Evolutionary conservation across 2,113 vertebrate genomes (phyloP).

Genomic region (Conger conger): DNA sequence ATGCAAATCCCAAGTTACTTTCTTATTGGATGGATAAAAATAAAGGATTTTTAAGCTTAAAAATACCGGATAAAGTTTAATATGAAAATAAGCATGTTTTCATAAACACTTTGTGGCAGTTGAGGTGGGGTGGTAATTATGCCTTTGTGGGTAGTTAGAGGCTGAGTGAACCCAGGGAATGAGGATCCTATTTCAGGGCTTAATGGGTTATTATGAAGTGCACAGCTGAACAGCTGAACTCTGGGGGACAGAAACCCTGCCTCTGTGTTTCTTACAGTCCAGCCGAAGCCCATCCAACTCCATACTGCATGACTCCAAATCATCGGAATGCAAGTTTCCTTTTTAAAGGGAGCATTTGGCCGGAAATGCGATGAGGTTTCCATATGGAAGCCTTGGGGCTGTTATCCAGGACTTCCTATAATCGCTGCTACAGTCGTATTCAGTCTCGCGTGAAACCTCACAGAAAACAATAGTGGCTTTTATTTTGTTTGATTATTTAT

Average conservation of each 20-base stretch:
- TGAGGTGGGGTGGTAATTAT: slow-evolving; percentile 60
- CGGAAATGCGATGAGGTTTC: slow-evolving; percentile 82
- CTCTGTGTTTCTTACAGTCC: slow-evolving; percentile 85
- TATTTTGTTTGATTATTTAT: slow-evolving; percentile 53
- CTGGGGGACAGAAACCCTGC: slow-evolving; percentile 75
- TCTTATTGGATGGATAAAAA: not conserved
- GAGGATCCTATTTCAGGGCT: slow-evolving; percentile 81
- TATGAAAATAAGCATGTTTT: not conserved
- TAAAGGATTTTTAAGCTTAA: not conserved
- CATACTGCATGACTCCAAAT: slow-evolving; percentile 96
- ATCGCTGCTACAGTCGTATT: slow-evolving; percentile 80
- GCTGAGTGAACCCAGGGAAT: slow-evolving; percentile 58
- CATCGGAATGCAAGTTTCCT: slow-evolving; percentile 95
- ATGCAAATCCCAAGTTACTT: not conserved
- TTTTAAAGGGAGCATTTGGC: slow-evolving; percentile 72
- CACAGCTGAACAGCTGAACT: slow-evolving; percentile 80
- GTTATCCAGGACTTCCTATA: slow-evolving; percentile 86
- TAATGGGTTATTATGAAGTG: slow-evolving; percentile 87
- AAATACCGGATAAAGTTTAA: not conserved
- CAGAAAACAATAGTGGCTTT: slow-evolving; percentile 59
- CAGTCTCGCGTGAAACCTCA: slow-evolving; percentile 72
- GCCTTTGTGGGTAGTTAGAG: slow-evolving; percentile 74
- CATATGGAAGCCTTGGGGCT: slow-evolving; percentile 84
- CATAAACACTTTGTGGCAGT: slow-evolving; percentile 30
- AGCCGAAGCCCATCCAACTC: slow-evolving; percentile 95